Percentiles rank a stretch among this genome's conserved stretches.
These are phyloP conservation scores for Latrodectus elegans DNA, from an alignment of 2,888 invertebrate species.

Conservation along the genomic window DNA sequence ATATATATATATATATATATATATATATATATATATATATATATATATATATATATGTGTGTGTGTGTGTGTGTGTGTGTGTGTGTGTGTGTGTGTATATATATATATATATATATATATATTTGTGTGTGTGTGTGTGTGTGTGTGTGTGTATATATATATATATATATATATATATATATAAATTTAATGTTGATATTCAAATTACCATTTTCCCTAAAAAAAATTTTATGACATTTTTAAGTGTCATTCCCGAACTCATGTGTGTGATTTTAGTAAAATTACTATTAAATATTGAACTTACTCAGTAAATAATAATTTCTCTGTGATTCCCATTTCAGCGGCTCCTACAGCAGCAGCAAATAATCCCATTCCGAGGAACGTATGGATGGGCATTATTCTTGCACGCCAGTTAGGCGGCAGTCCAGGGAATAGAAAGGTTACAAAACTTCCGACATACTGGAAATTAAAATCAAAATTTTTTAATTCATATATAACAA, in stretches of 20 bases:
- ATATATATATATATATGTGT: slow-evolving; percentile 17
- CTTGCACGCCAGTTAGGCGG: slow-evolving; percentile 79
- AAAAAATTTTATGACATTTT: neutral
- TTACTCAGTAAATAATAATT: slow-evolving; percentile 79
- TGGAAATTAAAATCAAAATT: slow-evolving; percentile 73
- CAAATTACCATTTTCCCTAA: neutral
- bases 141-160: slow-evolving; percentile 1
- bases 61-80: slow-evolving; percentile 1
- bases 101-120: slow-evolving; percentile 18
- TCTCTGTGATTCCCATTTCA: slow-evolving; percentile 85
- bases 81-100: slow-evolving; percentile 11
- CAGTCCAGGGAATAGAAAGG: slow-evolving; percentile 84
- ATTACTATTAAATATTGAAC: slow-evolving; percentile 10
- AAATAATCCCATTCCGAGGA: slow-evolving; percentile 84
- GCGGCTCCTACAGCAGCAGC: slow-evolving; percentile 82
- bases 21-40: slow-evolving; percentile 21
- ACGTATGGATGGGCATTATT: slow-evolving; percentile 85
- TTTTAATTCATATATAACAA: too few relatives aligned
- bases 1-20: slow-evolving; percentile 19
- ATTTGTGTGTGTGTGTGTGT: too few relatives aligned
- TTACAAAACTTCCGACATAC: slow-evolving; percentile 84
- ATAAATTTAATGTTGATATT: neutral
- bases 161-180: slow-evolving; percentile 11
- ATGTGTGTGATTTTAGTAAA: neutral
- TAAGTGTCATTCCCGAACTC: neutral